These are phyloP conservation scores for Anagyrus pseudococci DNA, from an alignment of 2,888 invertebrate species.

Conservation along the genomic window DNA sequence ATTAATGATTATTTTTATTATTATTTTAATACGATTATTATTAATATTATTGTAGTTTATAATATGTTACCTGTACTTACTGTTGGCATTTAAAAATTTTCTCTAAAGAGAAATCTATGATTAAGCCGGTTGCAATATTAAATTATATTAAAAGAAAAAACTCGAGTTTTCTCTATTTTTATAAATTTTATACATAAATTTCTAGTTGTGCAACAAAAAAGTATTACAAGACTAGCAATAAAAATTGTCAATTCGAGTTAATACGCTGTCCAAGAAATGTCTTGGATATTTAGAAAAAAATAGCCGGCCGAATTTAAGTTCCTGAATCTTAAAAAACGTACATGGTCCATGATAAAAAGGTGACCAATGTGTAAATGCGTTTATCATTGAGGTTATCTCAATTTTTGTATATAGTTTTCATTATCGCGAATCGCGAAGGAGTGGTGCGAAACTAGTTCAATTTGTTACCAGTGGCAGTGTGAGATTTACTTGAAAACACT, in stretches of 20 bases:
- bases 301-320: slow-evolving; percentile 46
- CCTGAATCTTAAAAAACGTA: slow-evolving; percentile 40
- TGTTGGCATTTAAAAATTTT: slow-evolving; percentile 34
- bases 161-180: slow-evolving; percentile 37
- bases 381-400: slow-evolving; percentile 44
- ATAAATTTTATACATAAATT: slow-evolving; percentile 34
- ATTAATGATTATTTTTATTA: not conserved
- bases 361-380: slow-evolving; percentile 38
- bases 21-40: not conserved
- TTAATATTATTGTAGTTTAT: slow-evolving; percentile 35
- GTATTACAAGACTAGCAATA: slow-evolving; percentile 37
- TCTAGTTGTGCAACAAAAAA: slow-evolving; percentile 37
- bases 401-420: slow-evolving; percentile 48
- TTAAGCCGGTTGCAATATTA: slow-evolving; percentile 34
- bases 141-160: slow-evolving; percentile 31
- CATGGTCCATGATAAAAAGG: slow-evolving; percentile 25
- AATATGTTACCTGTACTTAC: slow-evolving; percentile 39
- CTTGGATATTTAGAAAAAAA: slow-evolving; percentile 36
- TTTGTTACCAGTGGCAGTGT: slow-evolving; percentile 54
- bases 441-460: slow-evolving; percentile 55
- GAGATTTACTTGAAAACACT: slow-evolving; percentile 44
- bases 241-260: slow-evolving; percentile 32
- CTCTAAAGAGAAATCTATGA: slow-evolving; percentile 21
- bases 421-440: slow-evolving; percentile 44
- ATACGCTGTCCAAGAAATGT: slow-evolving; percentile 36